Percentiles rank a stretch among this genome's conserved stretches.
phyloP scores from a whole-genome alignment of 1,140 invertebrate genomes.

The Heliconius hewitsoni region DNA sequence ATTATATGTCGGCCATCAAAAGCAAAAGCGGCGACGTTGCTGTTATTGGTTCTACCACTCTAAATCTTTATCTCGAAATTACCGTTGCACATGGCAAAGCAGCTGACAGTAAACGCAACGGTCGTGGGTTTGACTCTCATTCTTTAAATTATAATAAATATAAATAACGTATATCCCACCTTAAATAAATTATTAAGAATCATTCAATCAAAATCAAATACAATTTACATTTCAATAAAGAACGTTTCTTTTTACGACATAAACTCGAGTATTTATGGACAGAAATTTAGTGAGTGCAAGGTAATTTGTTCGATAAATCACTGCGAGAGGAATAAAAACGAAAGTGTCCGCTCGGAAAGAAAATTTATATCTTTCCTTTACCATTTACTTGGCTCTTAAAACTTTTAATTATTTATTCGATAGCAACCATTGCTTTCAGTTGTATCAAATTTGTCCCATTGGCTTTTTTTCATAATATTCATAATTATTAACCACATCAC shows the following conservation, averaged over 20 bases:
- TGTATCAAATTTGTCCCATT: neutral
- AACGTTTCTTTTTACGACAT: conserved; percentile 12
- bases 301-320: conserved; percentile 60
- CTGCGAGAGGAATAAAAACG: conserved; percentile 63
- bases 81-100: no score
- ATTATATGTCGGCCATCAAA: no score
- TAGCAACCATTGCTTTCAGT: conserved; percentile 44
- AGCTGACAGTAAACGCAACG: no score
- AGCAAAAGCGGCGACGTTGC: no score
- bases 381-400: conserved; percentile 65
- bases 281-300: conserved; percentile 14
- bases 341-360: conserved; percentile 64
- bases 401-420: conserved; percentile 75
- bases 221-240: conserved; percentile 9
- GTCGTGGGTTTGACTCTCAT: no score
- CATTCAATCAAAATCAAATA: conserved; percentile 6
- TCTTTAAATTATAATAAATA: no score
- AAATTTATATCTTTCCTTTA: conserved; percentile 72
- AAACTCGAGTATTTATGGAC: conserved; percentile 12
- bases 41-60: no score
- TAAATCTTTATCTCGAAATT: no score
- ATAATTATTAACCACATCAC: neutral
- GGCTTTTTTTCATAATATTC: neutral
- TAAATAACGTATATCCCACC: no score
- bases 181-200: neutral